Evolutionary conservation across 2,888 invertebrate genomes (phyloP).

Genomic region (Callimorpha dominula): DNA sequence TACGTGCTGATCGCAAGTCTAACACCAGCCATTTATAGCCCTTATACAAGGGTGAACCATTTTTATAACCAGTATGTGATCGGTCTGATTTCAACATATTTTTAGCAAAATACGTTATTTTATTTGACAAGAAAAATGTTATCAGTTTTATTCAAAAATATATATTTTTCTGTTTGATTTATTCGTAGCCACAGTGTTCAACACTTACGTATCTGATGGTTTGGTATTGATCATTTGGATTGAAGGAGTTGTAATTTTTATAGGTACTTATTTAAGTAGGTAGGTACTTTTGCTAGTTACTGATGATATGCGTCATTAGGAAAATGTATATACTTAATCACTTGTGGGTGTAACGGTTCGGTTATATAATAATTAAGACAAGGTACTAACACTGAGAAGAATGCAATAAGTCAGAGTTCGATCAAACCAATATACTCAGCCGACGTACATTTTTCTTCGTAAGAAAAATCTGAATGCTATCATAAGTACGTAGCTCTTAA

Average conservation of each 20-base stretch:
- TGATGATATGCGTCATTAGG: background rate
- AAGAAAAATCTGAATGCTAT: background rate
- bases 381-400: conserved; percentile 1
- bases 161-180: background rate
- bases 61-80: no score
- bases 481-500: background rate
- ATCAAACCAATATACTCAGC: background rate
- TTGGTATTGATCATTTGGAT: background rate
- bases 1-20: background rate
- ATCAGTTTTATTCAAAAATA: no score
- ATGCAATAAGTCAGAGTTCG: background rate
- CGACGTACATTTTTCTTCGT: background rate
- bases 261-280: background rate
- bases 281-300: background rate
- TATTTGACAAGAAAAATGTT: background rate
- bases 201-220: background rate
- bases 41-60: no score
- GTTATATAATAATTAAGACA: background rate
- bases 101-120: background rate
- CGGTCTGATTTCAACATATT: no score
- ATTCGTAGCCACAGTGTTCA: background rate
- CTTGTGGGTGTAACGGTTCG: background rate
- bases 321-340: background rate
- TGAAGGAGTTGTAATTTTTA: background rate
- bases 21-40: background rate